Evolutionary conservation across 1,140 invertebrate genomes (phyloP), one percentile per base, ranked within the genome.

Genomic region (Drosophila repleta): DNA sequence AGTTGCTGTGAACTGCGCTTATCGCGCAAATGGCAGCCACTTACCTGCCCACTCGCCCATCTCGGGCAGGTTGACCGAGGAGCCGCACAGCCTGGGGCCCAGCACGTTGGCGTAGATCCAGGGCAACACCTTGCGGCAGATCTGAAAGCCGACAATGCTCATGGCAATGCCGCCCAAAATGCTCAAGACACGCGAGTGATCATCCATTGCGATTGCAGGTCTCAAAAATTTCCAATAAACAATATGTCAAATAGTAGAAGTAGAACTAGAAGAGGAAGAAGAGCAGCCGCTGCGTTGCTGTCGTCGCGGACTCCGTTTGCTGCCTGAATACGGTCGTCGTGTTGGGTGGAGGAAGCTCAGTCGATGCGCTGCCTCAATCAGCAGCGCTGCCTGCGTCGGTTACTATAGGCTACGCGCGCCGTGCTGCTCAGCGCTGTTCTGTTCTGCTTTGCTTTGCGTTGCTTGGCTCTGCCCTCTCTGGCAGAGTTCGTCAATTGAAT

Each of bases 31-130:
- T 52, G 39, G 39, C 43, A 51, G 11, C 21, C 20, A 92, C 92
- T 91, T 84, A 93, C 93, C 91, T 76, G 93, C 93, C 93, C 93
- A 93, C 75, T 90, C 88, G 69, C 93, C 93, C 65, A 92, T 88
- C 49, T 90, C 71, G 62, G 90, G 74, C 1, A 93, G 74, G 73
- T 93, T 80, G 3, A 93, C 87, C 4, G 77, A 74, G 56, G 91
- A 92, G 26, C 92, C 91, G 49, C 84, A 67, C 0, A 93, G 58
- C 58, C 79, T 74, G 2, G 91, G 90, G 0, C 92, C 92, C 45
- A 93, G 20, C 24, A 92, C 81, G 83, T 92, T 91, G n/a, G 90
- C 71, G 60, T 93, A 93, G 1, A 93, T 58, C 90, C 90, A 91
- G 26, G 90, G 90, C 45, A 91, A 66, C 11, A 91, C 78, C 58